Percentiles rank a stretch among this genome's conserved stretches.
Conservation (phyloP, 2,797 vertebrate species). For the Onychomys torridus region DNA sequence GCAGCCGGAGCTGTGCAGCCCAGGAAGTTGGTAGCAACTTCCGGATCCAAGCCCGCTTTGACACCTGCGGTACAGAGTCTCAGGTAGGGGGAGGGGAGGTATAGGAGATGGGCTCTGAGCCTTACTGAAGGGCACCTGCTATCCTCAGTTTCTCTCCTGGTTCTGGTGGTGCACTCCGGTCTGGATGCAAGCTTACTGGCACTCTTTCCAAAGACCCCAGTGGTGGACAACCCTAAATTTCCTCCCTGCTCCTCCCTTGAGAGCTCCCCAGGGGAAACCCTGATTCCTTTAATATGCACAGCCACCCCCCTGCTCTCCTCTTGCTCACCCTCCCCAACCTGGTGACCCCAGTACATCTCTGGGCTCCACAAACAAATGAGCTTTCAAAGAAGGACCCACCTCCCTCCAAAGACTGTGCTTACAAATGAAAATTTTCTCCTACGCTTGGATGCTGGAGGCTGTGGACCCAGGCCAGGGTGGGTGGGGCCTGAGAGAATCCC, state of each 20-base stretch:
- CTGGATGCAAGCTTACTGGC: too few relatives aligned
- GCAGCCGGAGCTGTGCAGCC: conserved; percentile 92
- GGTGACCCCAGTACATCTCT: background rate
- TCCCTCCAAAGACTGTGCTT: background rate
- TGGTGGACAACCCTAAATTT: background rate
- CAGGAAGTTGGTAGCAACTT: conserved; percentile 92
- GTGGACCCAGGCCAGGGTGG: background rate
- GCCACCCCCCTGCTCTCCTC: background rate
- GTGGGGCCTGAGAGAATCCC: background rate
- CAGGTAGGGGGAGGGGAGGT: conserved; percentile 87
- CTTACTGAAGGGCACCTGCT: background rate
- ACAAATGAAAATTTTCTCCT: background rate
- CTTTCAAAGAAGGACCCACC: background rate
- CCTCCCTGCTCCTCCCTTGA: background rate
- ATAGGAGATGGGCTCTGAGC: background rate
- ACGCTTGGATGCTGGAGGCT: conserved; percentile 1
- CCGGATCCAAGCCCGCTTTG: conserved; percentile 96
- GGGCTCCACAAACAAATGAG: conserved; percentile 9
- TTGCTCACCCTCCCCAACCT: background rate
- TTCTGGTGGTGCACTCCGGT: background rate
- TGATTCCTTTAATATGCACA: background rate
- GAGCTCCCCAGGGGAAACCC: background rate
- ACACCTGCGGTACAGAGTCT: conserved; percentile 94
- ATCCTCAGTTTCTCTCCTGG: background rate
- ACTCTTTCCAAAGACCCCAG: background rate